Percentiles rank a stretch among this genome's conserved stretches.
Conservation (phyloP, 2,888 invertebrate species). For the Chouioia cunea region DNA sequence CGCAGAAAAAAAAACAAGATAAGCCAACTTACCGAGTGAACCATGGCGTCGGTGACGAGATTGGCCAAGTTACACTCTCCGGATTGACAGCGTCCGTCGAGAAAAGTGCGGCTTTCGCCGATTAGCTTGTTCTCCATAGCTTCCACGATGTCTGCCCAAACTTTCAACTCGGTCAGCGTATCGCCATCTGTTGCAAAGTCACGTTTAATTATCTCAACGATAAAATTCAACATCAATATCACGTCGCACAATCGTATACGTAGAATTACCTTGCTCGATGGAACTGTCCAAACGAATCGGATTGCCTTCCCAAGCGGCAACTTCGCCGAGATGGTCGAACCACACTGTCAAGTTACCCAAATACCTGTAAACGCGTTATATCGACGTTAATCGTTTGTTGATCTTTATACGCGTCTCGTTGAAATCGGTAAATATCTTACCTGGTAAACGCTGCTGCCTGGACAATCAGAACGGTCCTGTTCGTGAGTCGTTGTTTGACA, state of each 20-base stretch:
- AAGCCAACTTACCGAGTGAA: slow-evolving; percentile 73
- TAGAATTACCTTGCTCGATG: slow-evolving; percentile 74
- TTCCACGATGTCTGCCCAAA: slow-evolving; percentile 74
- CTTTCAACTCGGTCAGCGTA: slow-evolving; percentile 72
- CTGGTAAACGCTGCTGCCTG: slow-evolving; percentile 81
- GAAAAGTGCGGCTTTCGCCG: slow-evolving; percentile 73
- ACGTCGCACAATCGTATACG: too few relatives aligned
- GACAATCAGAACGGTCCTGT: slow-evolving; percentile 76
- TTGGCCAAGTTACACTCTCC: slow-evolving; percentile 82
- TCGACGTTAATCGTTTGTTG: too few relatives aligned
- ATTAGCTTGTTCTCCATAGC: slow-evolving; percentile 71
- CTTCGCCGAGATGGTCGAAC: slow-evolving; percentile 78
- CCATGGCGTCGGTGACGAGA: slow-evolving; percentile 79
- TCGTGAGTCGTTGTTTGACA: slow-evolving; percentile 72
- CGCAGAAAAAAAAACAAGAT: too few relatives aligned
- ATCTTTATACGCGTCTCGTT: background rate
- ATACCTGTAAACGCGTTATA: slow-evolving; percentile 73
- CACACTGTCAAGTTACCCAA: slow-evolving; percentile 81
- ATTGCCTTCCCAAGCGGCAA: slow-evolving; percentile 77
- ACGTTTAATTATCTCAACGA: too few relatives aligned
- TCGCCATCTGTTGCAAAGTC: slow-evolving; percentile 70
- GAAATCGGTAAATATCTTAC: slow-evolving; percentile 32
- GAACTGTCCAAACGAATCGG: slow-evolving; percentile 77
- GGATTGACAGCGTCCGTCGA: slow-evolving; percentile 73
- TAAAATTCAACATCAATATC: too few relatives aligned